Base-by-base conservation (phyloP, 2,113 vertebrate species). In the Daboia siamensis region DNA sequence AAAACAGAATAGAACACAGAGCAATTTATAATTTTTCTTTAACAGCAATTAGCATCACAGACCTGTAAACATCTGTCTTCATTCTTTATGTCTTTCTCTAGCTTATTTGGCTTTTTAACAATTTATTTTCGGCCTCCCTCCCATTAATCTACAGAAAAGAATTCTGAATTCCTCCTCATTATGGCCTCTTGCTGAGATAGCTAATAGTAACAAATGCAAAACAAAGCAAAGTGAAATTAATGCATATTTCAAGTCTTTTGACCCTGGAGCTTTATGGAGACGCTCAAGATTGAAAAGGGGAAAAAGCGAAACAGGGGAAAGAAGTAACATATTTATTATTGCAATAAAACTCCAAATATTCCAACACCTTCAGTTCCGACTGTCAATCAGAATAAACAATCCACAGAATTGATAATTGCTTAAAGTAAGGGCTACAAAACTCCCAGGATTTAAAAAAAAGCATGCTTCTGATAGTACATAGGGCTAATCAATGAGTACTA, bases 1-100 rank as follows among this genome's bases (percentile, higher is more conserved):
- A 96, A 90, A 96, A 92, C 93, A 94, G 95, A 94, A 91, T 92
- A 56, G 39, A 95, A 96, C 94, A 74, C 52, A 91, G 90, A 93
- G 95, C 87, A 94, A 94, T 95, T 69, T 91, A 88, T 56, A 92
- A 4, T 93, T 95, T 94, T 51, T 94, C 94, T 90, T 48, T n/a
- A 88, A 84, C 5, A 91, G 90, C 5, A 93, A 20, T 90, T 54
- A 93, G 51, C 91, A 93, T 94, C 89, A 93, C 1, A 93, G 17
- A 17, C 39, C 4, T 94, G 95, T 96, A 97, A 96, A 95, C 91
- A 94, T 86, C 90, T 94, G 87, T 90, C 86, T 95, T 93, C 44
- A 87, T 80, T 92, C 21, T 51, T 92, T 91, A 26, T 52, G 44
- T 88, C 57, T 94, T 3, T 90, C 95, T n/a, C 69, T 92, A 29